phyloP scores from a whole-genome alignment of 2,113 vertebrate species.

The Corydoras maculifer region DNA sequence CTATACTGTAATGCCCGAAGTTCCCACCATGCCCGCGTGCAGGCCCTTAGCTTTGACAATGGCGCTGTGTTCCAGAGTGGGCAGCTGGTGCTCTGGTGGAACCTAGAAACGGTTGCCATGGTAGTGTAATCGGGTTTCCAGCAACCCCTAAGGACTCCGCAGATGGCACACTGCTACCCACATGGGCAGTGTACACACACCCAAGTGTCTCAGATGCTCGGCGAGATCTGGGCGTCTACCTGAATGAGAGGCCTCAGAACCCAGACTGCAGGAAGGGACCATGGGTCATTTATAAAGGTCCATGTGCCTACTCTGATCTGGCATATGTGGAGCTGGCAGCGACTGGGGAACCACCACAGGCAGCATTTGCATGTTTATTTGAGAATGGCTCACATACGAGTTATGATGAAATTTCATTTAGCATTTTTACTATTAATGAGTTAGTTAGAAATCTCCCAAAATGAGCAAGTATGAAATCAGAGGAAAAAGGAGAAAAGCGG shows the following conservation, averaged over 20 bases:
- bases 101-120: constrained; percentile 81
- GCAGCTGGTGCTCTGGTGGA: constrained; percentile 78
- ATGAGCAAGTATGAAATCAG: too few species aligned
- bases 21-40: constrained; percentile 78
- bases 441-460: constrained; percentile 76
- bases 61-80: constrained; percentile 77
- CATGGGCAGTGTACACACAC: constrained; percentile 87
- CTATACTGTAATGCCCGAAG: constrained; percentile 91
- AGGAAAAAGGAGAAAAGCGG: too few species aligned
- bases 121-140: constrained; percentile 82
- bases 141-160: constrained; percentile 57
- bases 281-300: constrained; percentile 89
- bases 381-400: constrained; percentile 76
- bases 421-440: constrained; percentile 80
- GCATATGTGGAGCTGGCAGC: constrained; percentile 69
- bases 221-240: constrained; percentile 76
- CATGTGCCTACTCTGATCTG: constrained; percentile 90
- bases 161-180: constrained; percentile 41
- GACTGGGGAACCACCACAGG: constrained; percentile 44
- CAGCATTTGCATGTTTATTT: constrained; percentile 80
- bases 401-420: constrained; percentile 89
- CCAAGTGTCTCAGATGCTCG: constrained; percentile 72
- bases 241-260: constrained; percentile 79
- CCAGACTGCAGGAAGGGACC: constrained; percentile 81
- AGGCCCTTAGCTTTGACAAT: constrained; percentile 77